Evolutionary conservation across 2,888 invertebrate species (phyloP).

Genomic region (Pocota personata): DNA sequence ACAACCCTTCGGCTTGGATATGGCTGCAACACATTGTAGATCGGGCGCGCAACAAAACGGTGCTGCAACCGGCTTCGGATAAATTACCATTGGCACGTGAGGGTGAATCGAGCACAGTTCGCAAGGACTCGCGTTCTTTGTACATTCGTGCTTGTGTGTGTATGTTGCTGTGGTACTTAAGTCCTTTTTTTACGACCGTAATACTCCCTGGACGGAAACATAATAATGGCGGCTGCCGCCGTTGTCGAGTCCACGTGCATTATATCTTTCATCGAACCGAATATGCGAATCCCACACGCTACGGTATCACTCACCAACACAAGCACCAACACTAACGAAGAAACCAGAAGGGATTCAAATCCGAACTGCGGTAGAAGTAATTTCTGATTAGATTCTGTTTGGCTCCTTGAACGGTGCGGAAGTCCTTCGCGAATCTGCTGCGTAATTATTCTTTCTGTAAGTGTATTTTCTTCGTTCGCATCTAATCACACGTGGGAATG

Average conservation of each 20-base stretch:
- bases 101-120: constrained; percentile 77
- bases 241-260: constrained; percentile 65
- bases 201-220: constrained; percentile 64
- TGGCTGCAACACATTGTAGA: constrained; percentile 55
- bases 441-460: constrained; percentile 79
- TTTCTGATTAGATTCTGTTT: constrained; percentile 81
- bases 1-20: constrained; percentile 43
- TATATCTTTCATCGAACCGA: constrained; percentile 63
- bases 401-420: constrained; percentile 76
- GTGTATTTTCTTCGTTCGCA: constrained; percentile 71
- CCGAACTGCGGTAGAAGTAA: constrained; percentile 75
- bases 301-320: constrained; percentile 51
- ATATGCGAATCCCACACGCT: constrained; percentile 75
- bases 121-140: constrained; percentile 57
- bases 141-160: constrained; percentile 51
- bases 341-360: constrained; percentile 78
- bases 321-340: constrained; percentile 64
- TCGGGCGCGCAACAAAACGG: constrained; percentile 45
- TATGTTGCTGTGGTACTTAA: constrained; percentile 54
- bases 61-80: constrained; percentile 76
- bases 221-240: constrained; percentile 66
- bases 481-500: constrained; percentile 62
- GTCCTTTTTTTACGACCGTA: constrained; percentile 70
- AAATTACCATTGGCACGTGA: constrained; percentile 81
- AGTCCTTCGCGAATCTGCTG: constrained; percentile 73